A percentile compares a stretch with the other conserved stretches of the same genome.
phyloP scores from a whole-genome alignment of 2,113 vertebrate genomes.

The Perca fluviatilis region DNA sequence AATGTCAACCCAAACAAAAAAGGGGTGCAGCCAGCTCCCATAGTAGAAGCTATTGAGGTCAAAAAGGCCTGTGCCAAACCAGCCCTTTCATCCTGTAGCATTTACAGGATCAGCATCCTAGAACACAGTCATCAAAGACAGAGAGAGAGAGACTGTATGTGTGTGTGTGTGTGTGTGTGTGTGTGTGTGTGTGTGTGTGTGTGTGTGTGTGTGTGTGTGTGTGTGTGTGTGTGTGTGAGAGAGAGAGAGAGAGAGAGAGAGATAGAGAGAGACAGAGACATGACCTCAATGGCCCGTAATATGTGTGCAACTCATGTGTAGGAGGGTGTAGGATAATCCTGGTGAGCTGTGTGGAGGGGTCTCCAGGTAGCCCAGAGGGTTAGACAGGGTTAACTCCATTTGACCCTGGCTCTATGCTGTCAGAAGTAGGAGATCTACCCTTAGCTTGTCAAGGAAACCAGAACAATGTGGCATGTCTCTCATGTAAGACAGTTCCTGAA shows the following conservation, averaged over 20 bases:
- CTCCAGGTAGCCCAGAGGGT: constrained; percentile 76
- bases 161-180: background rate
- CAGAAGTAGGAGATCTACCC: constrained; percentile 55
- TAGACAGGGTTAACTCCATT: constrained; percentile 75
- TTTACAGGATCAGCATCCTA: constrained; percentile 59
- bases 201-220: background rate
- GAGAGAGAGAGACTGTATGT: background rate
- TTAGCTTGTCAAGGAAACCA: constrained; percentile 58
- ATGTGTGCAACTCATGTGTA: constrained; percentile 49
- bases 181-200: background rate
- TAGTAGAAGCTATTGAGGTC: constrained; percentile 51
- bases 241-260: constrained; percentile 1
- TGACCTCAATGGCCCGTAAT: constrained; percentile 48
- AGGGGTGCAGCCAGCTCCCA: constrained; percentile 54
- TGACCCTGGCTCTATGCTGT: constrained; percentile 71
- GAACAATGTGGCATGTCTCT: constrained; percentile 58
- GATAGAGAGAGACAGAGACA: constrained; percentile 28
- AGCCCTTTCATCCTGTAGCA: constrained; percentile 64
- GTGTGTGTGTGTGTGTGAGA: background rate
- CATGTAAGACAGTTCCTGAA: constrained; percentile 28
- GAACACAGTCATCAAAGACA: constrained; percentile 53
- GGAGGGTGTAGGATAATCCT: constrained; percentile 72
- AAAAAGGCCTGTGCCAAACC: constrained; percentile 45
- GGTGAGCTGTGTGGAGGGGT: constrained; percentile 47
- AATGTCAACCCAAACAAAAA: constrained; percentile 72